Conservation (phyloP, 2,888 invertebrate species). For the Allacma fusca region DNA sequence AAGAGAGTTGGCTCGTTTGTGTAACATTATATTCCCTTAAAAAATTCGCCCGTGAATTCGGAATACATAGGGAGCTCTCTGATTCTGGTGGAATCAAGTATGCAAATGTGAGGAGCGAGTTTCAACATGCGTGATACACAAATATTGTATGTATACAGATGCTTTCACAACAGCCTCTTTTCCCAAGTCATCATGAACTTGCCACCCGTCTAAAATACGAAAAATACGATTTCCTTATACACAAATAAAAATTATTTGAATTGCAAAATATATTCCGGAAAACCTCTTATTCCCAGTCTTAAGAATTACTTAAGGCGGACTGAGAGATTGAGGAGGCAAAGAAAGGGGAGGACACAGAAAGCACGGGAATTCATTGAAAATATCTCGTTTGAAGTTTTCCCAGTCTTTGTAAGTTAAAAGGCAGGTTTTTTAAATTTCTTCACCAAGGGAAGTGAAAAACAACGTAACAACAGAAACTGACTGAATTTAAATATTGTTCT, state of each 20-base stretch:
- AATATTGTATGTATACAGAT: too few relatives aligned
- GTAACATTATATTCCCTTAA: too few relatives aligned
- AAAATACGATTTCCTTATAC: too few relatives aligned
- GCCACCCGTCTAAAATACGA: too few relatives aligned
- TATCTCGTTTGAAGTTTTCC: not conserved
- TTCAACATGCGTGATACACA: too few relatives aligned
- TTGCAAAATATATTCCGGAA: not conserved
- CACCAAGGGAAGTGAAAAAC: not conserved
- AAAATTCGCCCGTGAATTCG: too few relatives aligned
- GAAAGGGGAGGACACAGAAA: not conserved
- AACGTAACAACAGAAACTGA: not conserved
- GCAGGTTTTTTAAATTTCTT: not conserved
- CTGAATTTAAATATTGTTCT: slow-evolving; percentile 8
- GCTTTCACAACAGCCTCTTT: too few relatives aligned
- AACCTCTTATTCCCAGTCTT: not conserved
- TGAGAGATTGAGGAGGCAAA: not conserved
- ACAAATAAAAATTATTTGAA: not conserved
- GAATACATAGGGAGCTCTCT: too few relatives aligned
- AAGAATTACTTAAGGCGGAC: not conserved
- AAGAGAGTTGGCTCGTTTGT: too few relatives aligned
- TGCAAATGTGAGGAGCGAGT: too few relatives aligned
- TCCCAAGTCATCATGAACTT: too few relatives aligned
- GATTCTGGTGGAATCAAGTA: too few relatives aligned
- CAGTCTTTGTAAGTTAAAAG: not conserved
- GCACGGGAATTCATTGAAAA: not conserved